Evolutionary conservation across 2,888 invertebrate genomes (phyloP).

Genomic region (Limnephilus rhombicus): DNA sequence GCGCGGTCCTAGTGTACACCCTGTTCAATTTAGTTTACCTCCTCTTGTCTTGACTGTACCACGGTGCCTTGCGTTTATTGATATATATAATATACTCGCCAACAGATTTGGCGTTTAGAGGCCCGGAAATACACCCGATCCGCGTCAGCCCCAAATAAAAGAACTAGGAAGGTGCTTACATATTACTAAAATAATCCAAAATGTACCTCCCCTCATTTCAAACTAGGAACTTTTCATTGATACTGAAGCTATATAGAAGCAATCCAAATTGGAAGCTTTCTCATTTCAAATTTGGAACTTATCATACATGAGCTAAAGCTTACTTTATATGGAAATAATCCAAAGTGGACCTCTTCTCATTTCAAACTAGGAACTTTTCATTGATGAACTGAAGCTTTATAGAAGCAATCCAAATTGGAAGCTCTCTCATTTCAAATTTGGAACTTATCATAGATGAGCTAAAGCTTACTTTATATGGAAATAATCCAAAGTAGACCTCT

Average conservation of each 20-base stretch:
- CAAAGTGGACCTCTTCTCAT: background rate
- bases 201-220: background rate
- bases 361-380: background rate
- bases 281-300: background rate
- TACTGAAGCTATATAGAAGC: no score
- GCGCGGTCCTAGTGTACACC: conserved; percentile 1
- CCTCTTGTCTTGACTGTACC: conserved; percentile 60
- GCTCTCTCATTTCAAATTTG: no score
- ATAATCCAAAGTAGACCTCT: background rate
- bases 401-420: no score
- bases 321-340: background rate
- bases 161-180: background rate
- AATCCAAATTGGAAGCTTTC: background rate
- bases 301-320: background rate
- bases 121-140: background rate
- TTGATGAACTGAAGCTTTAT: background rate
- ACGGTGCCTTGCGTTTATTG: conserved; percentile 62
- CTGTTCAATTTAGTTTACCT: conserved; percentile 26
- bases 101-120: conserved; percentile 6
- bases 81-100: conserved; percentile 17
- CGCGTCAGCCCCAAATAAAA: background rate
- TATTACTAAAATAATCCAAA: background rate
- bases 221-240: background rate
- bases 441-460: background rate
- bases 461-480: background rate